A percentile compares a stretch with the other conserved stretches of the same genome.
These are phyloP conservation scores for Anas georgica DNA, from an alignment of 2,797 vertebrate species.

Conservation along the genomic window DNA sequence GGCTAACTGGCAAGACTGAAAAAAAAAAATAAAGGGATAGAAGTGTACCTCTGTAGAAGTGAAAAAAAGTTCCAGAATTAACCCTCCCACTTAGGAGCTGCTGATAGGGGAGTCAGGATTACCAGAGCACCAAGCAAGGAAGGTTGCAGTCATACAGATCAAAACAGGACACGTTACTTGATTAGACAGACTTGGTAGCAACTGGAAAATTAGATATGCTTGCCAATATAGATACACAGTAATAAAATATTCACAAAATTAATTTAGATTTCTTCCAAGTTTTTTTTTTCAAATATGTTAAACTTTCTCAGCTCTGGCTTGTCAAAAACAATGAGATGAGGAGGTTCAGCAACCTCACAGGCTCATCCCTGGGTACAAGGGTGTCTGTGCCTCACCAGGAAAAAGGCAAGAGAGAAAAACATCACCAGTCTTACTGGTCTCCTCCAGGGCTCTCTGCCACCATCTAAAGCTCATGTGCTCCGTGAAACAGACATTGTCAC, in stretches of 20 bases:
- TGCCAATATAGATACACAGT: background rate
- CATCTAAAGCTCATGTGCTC: background rate
- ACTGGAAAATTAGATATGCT: background rate
- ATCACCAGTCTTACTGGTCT: background rate
- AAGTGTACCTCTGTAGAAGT: background rate
- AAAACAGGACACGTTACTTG: background rate
- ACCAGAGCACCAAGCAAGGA: background rate
- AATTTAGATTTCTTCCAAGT: background rate
- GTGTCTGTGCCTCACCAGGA: background rate
- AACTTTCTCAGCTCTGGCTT: background rate
- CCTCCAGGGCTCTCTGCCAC: background rate
- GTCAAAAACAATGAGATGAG: background rate
- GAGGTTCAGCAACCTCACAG: background rate
- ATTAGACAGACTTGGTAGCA: background rate
- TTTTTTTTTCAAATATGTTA: background rate
- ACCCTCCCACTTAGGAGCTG: background rate
- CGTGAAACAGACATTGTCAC: background rate
- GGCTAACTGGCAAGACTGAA: background rate
- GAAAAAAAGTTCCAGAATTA: background rate
- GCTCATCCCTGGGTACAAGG: background rate
- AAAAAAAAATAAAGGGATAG: background rate
- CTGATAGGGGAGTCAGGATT: background rate
- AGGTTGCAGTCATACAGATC: background rate
- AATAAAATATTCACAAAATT: background rate
- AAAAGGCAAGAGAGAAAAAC: background rate